phyloP scores from a whole-genome alignment of 2,113 vertebrate genomes.

The Hippocampus zosterae region DNA sequence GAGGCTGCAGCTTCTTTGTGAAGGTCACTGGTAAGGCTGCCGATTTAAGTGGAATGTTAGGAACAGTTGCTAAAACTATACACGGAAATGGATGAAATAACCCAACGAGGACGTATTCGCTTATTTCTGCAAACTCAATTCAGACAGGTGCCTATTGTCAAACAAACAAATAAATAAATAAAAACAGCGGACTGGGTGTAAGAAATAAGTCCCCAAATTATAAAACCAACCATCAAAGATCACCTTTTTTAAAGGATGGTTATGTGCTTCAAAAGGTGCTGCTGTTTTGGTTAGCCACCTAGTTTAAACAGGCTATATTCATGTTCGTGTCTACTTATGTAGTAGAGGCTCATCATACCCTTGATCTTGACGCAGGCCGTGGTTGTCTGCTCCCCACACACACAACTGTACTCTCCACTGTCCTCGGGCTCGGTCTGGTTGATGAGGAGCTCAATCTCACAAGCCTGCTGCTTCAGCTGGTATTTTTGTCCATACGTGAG shows the following conservation, averaged over 20 bases:
- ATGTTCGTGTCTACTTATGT: neutral
- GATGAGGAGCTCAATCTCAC: constrained; percentile 58
- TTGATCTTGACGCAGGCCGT: constrained; percentile 53
- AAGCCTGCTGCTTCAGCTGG: constrained; percentile 53
- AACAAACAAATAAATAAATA: neutral
- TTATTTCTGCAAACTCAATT: no score
- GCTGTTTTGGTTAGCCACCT: neutral
- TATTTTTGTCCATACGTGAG: constrained; percentile 72
- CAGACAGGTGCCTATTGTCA: no score
- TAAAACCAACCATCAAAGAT: no score
- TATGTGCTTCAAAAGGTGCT: neutral
- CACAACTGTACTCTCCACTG: constrained; percentile 63
- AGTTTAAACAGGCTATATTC: neutral
- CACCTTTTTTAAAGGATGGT: no score
- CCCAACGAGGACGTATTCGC: no score
- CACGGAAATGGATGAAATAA: no score
- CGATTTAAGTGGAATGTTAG: neutral
- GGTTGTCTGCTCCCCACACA: constrained; percentile 66
- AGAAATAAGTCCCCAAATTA: no score
- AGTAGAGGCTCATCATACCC: constrained; percentile 11
- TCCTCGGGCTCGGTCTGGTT: constrained; percentile 30
- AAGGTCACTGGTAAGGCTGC: constrained; percentile 31
- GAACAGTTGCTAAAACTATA: neutral
- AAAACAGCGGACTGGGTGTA: neutral
- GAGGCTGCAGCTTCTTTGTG: constrained; percentile 61